Evolutionary conservation across 2,888 invertebrate genomes (phyloP).

Genomic region (Amblyjoppa proteus): DNA sequence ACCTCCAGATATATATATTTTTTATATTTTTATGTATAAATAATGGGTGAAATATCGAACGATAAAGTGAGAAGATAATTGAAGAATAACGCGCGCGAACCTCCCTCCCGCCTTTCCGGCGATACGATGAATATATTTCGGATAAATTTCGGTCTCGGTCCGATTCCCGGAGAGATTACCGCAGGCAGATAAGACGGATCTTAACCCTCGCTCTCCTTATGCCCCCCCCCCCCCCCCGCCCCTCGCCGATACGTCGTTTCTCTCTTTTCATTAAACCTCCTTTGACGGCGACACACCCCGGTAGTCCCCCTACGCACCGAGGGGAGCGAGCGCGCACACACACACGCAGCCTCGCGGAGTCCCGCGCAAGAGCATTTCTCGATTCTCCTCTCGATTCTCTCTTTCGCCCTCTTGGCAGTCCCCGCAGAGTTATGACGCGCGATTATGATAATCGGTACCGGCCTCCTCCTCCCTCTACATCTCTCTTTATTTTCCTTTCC

Average conservation of each 20-base stretch:
- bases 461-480: slow-evolving; percentile 71
- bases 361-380: slow-evolving; percentile 24
- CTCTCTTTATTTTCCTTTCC: slow-evolving; percentile 57
- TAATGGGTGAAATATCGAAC: slow-evolving; percentile 42
- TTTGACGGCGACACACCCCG: slow-evolving; percentile 69
- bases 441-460: slow-evolving; percentile 82
- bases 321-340: neutral
- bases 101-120: slow-evolving; percentile 25
- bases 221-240: neutral
- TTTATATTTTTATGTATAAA: neutral
- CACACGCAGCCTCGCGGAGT: neutral
- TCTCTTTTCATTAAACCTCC: slow-evolving; percentile 39
- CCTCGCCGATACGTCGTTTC: slow-evolving; percentile 18
- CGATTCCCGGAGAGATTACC: slow-evolving; percentile 75
- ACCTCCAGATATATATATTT: neutral
- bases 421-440: slow-evolving; percentile 81
- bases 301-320: slow-evolving; percentile 54
- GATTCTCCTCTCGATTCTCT: slow-evolving; percentile 57
- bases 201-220: slow-evolving; percentile 2
- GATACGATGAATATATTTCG: slow-evolving; percentile 77
- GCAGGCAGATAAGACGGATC: slow-evolving; percentile 68
- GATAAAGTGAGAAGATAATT: slow-evolving; percentile 29
- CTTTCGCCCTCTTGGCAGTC: slow-evolving; percentile 55
- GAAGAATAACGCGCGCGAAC: slow-evolving; percentile 13
- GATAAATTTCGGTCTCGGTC: slow-evolving; percentile 77